Base-by-base conservation (phyloP, 2,888 invertebrate species). In the Thalpophila matura region DNA sequence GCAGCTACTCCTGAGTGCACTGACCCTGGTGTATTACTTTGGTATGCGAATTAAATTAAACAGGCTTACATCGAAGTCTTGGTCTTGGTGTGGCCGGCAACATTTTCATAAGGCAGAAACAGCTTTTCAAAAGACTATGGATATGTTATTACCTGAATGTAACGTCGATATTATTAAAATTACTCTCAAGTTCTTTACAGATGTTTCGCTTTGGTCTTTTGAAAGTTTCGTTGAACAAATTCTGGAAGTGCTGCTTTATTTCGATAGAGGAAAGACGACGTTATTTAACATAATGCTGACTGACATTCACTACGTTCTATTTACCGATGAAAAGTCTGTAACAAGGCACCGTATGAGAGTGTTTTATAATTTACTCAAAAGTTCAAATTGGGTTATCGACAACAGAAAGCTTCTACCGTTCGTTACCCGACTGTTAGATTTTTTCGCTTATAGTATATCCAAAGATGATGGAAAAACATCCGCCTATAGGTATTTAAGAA, bases 311-410 rank as follows among this genome's bases (percentile, higher is more conserved):
- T 85, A 69, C 49, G 81, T 85, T 3, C 63, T 91, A 2, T 88
- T 88, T 46, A 82, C 80, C 5, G 86, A 91, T 31, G 72, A 90
- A 0, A 84, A 86, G 9, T 88, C 91, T 4, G 91, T 38, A 10
- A 24, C 93, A 0, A 90, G 94, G 42, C 89, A 92, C 66, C 88
- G 95, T 1, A 87, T 95, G 61, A 86, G 93, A 68, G 91, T 96
- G 0, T 80, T 96, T 0, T 95, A 95, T 61, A 94, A 94, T 59
- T 79, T 96, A 3, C 81, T 96, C 6, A 89, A 93, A 27, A 86
- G 89, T 51, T 86, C 93, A 1, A 85, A 89, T 42, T 96, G 96
- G 95, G 79, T 91, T 20, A 86, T 92, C 0, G 90, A 93, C 18
- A 86, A 85, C 50, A 80, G 83, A 7, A 91, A 91, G n/a, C 74